These are phyloP conservation scores for Rattus rattus DNA, from an alignment of 2,113 vertebrate species.

Conservation along the genomic window DNA sequence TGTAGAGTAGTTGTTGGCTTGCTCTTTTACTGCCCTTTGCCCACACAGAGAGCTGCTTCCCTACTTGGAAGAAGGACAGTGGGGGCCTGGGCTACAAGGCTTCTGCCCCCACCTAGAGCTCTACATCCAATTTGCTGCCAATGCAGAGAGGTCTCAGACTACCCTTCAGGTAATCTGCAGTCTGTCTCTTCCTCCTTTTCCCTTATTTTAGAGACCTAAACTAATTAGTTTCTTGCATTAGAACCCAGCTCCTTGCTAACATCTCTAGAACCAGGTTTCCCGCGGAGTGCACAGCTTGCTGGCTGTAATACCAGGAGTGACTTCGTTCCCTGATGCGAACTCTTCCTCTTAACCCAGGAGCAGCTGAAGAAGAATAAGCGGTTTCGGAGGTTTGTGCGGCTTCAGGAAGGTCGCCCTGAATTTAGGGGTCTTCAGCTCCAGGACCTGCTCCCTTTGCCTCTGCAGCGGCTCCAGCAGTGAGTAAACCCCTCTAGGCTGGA, in stretches of 20 bases:
- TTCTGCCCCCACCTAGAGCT: conserved; percentile 90
- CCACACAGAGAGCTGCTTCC: conserved; percentile 88
- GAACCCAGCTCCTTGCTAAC: not conserved
- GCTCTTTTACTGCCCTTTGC: not conserved
- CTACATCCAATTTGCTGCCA: conserved; percentile 91
- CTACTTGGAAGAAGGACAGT: conserved; percentile 89
- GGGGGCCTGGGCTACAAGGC: conserved; percentile 89
- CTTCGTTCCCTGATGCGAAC: not conserved
- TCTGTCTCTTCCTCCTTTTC: not conserved
- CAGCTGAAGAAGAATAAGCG: conserved; percentile 92
- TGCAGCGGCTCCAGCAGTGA: conserved; percentile 92
- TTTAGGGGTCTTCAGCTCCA: conserved; percentile 90
- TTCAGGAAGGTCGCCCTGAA: conserved; percentile 94
- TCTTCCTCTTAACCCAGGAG: conserved; percentile 82
- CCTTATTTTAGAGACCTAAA: conserved; percentile 23
- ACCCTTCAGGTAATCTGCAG: conserved; percentile 88
- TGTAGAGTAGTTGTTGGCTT: not conserved
- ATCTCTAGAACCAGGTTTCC: not conserved
- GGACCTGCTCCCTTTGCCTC: conserved; percentile 92
- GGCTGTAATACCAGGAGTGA: not conserved
- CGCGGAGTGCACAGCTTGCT: not conserved
- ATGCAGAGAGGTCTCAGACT: conserved; percentile 89
- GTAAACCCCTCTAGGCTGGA: conserved; percentile 66
- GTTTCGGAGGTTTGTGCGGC: conserved; percentile 92
- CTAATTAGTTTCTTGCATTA: not conserved